Percentiles rank a stretch among this genome's conserved stretches.
phyloP scores from a whole-genome alignment of 2,113 vertebrate species.

The Damaliscus lunatus region DNA sequence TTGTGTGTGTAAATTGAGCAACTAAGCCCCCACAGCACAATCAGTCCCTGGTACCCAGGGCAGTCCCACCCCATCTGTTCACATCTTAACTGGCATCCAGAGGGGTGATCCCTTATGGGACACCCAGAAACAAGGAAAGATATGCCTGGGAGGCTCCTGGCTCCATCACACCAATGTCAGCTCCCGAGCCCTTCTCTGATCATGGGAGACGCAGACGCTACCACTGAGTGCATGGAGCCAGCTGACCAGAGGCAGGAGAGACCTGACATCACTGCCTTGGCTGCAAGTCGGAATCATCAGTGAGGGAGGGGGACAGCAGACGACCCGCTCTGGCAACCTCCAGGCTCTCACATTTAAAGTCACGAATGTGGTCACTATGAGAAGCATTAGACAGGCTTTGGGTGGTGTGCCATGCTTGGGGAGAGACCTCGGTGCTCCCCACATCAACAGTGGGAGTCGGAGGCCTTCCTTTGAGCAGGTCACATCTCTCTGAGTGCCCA shows the following conservation, averaged over 20 bases:
- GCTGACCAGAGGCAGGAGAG: neutral
- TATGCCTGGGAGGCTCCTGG: neutral
- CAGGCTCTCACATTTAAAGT: neutral
- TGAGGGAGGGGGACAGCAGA: neutral
- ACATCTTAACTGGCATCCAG: neutral
- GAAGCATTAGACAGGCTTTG: neutral
- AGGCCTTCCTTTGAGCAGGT: neutral
- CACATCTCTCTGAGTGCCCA: neutral
- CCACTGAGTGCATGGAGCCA: neutral
- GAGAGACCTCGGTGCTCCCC: neutral
- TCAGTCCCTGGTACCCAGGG: neutral
- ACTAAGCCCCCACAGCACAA: neutral
- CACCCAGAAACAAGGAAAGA: neutral
- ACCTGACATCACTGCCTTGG: neutral
- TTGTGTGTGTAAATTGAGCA: too few relatives aligned
- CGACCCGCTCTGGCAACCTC: neutral
- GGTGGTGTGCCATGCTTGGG: too few relatives aligned
- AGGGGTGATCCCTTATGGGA: neutral
- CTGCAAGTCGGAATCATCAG: neutral
- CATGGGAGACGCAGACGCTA: neutral
- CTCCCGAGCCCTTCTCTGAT: neutral
- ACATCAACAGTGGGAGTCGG: neutral
- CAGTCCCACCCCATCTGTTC: neutral
- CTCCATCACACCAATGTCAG: neutral
- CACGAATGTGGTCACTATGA: accelerated